Percentiles rank a stretch among this genome's conserved stretches.
phyloP scores from a whole-genome alignment of 2,888 invertebrate species.

The Cheilosia urbana region DNA sequence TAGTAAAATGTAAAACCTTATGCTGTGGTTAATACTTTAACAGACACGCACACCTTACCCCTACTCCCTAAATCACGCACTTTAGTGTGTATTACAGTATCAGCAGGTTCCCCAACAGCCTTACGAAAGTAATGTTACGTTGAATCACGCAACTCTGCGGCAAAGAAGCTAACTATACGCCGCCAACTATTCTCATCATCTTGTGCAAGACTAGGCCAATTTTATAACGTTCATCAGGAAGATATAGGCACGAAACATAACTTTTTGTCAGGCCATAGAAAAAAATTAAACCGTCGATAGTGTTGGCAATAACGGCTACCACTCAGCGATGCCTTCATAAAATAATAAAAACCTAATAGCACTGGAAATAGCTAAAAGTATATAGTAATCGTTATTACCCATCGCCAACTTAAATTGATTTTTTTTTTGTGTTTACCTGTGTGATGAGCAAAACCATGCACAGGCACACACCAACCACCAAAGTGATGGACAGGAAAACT shows the following conservation, averaged over 20 bases:
- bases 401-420: slow-evolving; percentile 22
- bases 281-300: not conserved
- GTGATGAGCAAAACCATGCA: slow-evolving; percentile 7
- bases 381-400: slow-evolving; percentile 8
- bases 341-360: slow-evolving; percentile 7
- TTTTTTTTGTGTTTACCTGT: slow-evolving; percentile 17
- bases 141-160: slow-evolving; percentile 5
- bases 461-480: too few species aligned
- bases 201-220: slow-evolving; percentile 10
- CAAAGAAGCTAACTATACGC: slow-evolving; percentile 7
- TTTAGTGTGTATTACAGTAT: not conserved
- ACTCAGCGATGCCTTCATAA: slow-evolving; percentile 14
- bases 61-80: not conserved
- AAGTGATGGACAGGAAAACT: not conserved
- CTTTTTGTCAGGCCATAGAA: slow-evolving; percentile 2
- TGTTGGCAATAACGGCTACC: not conserved
- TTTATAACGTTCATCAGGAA: not conserved
- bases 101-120: slow-evolving; percentile 1
- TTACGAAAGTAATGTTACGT: slow-evolving; percentile 5
- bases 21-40: not conserved
- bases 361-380: not conserved
- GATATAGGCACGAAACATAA: not conserved
- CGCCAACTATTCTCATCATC: slow-evolving; percentile 25
- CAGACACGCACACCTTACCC: slow-evolving; percentile 3
- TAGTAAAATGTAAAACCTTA: not conserved